A percentile compares a stretch with the other conserved stretches of the same genome.
Conservation (phyloP, 1,140 invertebrate genomes). For the Drosophila paulistorum region DNA sequence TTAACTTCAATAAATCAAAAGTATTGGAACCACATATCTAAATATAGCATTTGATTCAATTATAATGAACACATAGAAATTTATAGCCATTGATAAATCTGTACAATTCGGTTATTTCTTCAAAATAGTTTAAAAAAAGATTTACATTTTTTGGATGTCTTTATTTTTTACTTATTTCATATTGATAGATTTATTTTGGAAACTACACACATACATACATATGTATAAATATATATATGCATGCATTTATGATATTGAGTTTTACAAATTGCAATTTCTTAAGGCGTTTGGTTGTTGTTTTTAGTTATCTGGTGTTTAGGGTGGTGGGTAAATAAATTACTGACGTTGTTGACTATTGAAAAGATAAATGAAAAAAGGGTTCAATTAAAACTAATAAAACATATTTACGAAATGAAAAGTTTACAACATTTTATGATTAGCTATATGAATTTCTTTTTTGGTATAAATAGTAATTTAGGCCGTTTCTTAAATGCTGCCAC, state of each 20-base stretch:
- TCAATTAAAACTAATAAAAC: constrained; percentile 4
- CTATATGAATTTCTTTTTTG: constrained; percentile 45
- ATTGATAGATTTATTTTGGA: constrained; percentile 50
- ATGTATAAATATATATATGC: constrained; percentile 3
- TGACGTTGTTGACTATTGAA: not conserved
- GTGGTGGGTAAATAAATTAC: not conserved
- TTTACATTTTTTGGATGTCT: not conserved
- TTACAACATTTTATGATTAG: constrained; percentile 1
- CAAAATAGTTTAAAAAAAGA: not conserved
- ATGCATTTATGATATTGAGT: constrained; percentile 13
- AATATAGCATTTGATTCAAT: no score
- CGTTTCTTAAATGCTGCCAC: constrained; percentile 51
- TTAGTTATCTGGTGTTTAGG: constrained; percentile 1
- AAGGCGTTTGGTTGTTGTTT: constrained; percentile 1
- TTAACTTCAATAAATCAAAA: not conserved
- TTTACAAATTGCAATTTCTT: constrained; percentile 9
- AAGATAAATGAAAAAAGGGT: not conserved
- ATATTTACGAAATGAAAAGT: not conserved
- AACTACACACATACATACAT: constrained; percentile 11
- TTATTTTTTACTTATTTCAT: constrained; percentile 26
- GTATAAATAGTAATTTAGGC: constrained; percentile 45
- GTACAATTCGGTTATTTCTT: no score
- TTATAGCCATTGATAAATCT: no score
- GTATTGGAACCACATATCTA: no score
- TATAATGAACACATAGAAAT: no score